Evolutionary conservation across 2,797 vertebrate species (phyloP).

Genomic region (Acanthurus tractus): DNA sequence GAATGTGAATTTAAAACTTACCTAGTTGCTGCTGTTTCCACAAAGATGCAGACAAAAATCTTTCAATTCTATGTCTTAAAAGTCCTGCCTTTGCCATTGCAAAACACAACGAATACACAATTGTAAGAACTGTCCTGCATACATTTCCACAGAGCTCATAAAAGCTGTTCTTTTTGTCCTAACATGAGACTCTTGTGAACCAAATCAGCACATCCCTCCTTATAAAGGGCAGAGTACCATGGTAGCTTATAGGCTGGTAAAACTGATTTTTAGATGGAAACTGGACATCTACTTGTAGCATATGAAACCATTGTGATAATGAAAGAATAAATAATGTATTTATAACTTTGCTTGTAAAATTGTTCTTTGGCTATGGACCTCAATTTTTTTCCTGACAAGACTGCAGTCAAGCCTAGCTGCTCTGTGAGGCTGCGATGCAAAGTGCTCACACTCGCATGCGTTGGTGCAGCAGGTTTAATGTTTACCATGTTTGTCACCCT

Average conservation of each 20-base stretch:
- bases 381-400: not conserved
- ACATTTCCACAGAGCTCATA: too few relatives aligned
- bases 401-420: not conserved
- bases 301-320: not conserved
- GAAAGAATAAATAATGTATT: not conserved
- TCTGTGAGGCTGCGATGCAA: not conserved
- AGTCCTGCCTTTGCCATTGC: not conserved
- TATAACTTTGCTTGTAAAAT: not conserved
- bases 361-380: too few relatives aligned
- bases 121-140: not conserved
- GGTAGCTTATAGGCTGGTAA: too few relatives aligned
- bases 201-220: too few relatives aligned
- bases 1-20: not conserved
- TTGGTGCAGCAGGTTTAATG: not conserved
- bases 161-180: not conserved
- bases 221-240: too few relatives aligned
- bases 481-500: not conserved
- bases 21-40: not conserved
- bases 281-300: not conserved
- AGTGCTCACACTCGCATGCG: too few relatives aligned
- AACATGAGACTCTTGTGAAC: too few relatives aligned
- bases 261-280: not conserved
- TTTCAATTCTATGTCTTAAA: too few relatives aligned
- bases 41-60: not conserved
- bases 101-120: not conserved